Percentiles rank a stretch among this genome's conserved stretches.
phyloP scores from a whole-genome alignment of 2,113 vertebrate genomes.

The Calidris pygmaea region DNA sequence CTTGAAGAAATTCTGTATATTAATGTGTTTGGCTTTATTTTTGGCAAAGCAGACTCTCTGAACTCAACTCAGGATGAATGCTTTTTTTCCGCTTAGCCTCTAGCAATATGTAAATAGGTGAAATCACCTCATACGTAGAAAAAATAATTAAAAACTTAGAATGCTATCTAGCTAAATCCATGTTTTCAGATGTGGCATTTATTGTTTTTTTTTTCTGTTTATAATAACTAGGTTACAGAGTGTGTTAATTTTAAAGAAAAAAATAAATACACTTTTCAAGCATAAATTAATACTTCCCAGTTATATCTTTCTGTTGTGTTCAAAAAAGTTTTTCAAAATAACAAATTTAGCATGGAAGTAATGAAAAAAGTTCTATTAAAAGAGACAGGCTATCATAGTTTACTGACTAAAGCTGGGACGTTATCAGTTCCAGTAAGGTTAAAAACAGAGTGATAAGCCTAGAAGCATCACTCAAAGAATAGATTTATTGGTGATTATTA shows the following conservation, averaged over 20 bases:
- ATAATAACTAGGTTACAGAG: constrained; percentile 37
- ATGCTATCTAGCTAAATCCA: constrained; percentile 25
- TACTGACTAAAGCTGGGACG: background rate
- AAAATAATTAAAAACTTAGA: constrained; percentile 55
- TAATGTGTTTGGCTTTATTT: constrained; percentile 51
- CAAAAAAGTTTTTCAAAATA: background rate
- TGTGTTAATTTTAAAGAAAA: constrained; percentile 13
- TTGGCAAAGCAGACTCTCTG: constrained; percentile 49
- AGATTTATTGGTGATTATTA: background rate
- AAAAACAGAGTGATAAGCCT: background rate
- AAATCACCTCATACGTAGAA: constrained; percentile 49
- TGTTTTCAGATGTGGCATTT: constrained; percentile 12
- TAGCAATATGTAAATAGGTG: constrained; percentile 58
- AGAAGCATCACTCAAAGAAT: background rate
- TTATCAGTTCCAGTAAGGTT: background rate
- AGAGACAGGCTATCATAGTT: background rate
- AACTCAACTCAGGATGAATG: constrained; percentile 38
- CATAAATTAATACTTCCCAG: background rate
- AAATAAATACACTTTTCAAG: constrained; percentile 1
- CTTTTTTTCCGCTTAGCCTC: background rate
- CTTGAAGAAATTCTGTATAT: constrained; percentile 9
- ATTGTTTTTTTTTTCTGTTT: constrained; percentile 1
- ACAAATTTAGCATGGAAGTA: background rate
- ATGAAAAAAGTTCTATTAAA: background rate
- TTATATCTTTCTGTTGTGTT: background rate